Evolutionary conservation across 1,140 invertebrate genomes (phyloP), one percentile per base, ranked within the genome.

Genomic region (Trichomalopsis sarcophagae): DNA sequence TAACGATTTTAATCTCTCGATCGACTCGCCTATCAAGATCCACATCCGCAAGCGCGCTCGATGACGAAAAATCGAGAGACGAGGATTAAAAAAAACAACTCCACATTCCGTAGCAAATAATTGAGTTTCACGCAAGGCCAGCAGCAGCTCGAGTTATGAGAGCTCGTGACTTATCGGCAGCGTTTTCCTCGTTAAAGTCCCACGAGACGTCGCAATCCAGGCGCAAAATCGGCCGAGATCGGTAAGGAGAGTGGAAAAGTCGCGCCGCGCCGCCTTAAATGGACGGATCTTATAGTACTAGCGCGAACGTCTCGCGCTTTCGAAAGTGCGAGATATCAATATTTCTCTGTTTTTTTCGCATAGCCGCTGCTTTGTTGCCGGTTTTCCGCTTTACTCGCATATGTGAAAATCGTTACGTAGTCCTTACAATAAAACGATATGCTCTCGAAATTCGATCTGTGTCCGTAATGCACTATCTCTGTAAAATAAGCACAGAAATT

Each of bases 71-170:
- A 21, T 7, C 6, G 55, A n/a, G 14, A 36, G 3, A 27, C 33
- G 33, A n/a, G 1, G 14, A 23, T 23, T 27, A 27, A 23, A 10
- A 21, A n/a, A 69, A 44, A n/a, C n/a, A 44, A 40, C 9, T 36
- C 30, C 2, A n/a, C 62, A 80, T 69, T 80, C 36, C 66, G 3
- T 44, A 36, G 21, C 66, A 80, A 80, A 80, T 80, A 80, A 79
- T 80, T 44, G 40, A 47, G 55, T 62, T 62, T 62, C 23, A 71
- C 69, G 69, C 69, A 71, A 71, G 69, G 69, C 69, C 69, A n/a
- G 27, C 27, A 23, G n/a, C 27, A 23, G 27, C 27, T 27, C 23
- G 10, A 33, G 69, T 71, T 71, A 71, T 71, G 69, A 71, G 10
- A 9, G 14, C 23, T 71, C 69, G 69, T 71, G 69, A 71, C 69